Percentiles rank a stretch among this genome's conserved stretches.
phyloP scores from a whole-genome alignment of 2,797 vertebrate species.

The Sebastiscus tertius region DNA sequence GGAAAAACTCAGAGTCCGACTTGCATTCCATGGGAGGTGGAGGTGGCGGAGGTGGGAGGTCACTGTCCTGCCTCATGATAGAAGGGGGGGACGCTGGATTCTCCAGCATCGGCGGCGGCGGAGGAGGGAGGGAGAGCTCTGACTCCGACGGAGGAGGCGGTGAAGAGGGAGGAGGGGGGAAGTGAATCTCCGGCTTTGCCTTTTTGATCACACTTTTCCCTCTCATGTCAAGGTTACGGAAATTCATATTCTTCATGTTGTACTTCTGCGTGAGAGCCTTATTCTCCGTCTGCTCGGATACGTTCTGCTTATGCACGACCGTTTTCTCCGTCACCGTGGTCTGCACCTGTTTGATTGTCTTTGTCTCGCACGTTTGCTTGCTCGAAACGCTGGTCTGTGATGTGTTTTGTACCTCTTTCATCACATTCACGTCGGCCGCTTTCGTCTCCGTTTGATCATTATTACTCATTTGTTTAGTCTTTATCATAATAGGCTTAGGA shows the following conservation, averaged over 20 bases:
- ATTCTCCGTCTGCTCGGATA: slow-evolving; percentile 48
- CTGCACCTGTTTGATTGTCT: slow-evolving; percentile 75
- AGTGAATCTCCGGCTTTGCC: slow-evolving; percentile 81
- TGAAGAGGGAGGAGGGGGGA: slow-evolving; percentile 84
- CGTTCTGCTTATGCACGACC: slow-evolving; percentile 32
- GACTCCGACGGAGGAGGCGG: slow-evolving; percentile 85
- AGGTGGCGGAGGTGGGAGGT: slow-evolving; percentile 86
- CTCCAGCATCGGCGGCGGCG: slow-evolving; percentile 84
- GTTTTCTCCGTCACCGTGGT: slow-evolving; percentile 74
- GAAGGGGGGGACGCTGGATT: slow-evolving; percentile 62
- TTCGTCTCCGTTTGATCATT: slow-evolving; percentile 68
- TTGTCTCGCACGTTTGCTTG: slow-evolving; percentile 69
- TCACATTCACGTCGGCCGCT: slow-evolving; percentile 46
- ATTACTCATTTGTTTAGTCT: slow-evolving; percentile 70
- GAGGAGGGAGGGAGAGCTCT: slow-evolving; percentile 88
- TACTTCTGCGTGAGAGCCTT: slow-evolving; percentile 64
- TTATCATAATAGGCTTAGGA: slow-evolving; percentile 64
- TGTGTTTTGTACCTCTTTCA: slow-evolving; percentile 53
- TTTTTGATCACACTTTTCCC: slow-evolving; percentile 77
- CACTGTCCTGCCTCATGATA: slow-evolving; percentile 80
- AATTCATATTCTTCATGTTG: slow-evolving; percentile 69
- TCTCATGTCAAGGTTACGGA: slow-evolving; percentile 64
- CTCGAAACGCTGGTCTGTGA: slow-evolving; percentile 64
- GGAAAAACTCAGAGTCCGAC: slow-evolving; percentile 78
- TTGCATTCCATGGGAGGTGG: slow-evolving; percentile 81